Conservation (phyloP, 2,888 invertebrate genomes). For the Ferdinandea cuprea region DNA sequence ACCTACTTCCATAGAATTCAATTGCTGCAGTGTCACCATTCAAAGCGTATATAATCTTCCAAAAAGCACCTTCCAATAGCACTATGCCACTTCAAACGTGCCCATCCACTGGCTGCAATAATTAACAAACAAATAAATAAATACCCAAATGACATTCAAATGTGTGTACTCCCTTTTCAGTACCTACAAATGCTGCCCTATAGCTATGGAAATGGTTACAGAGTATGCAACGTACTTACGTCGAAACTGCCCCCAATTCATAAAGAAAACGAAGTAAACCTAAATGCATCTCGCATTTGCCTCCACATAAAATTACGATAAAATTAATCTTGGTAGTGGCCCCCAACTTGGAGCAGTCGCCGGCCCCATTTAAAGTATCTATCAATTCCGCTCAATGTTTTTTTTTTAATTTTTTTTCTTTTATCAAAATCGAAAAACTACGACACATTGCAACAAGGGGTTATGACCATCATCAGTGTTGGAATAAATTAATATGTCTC, state of each 20-base stretch:
- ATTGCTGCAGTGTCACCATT: not conserved
- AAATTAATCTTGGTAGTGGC: conserved; percentile 52
- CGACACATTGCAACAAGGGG: conserved; percentile 52
- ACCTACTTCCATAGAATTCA: conserved; percentile 3
- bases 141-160: conserved; percentile 61
- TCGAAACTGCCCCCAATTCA: conserved; percentile 44
- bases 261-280: conserved; percentile 14
- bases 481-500: conserved; percentile 65
- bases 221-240: not conserved
- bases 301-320: conserved; percentile 8
- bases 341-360: conserved; percentile 67
- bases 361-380: conserved; percentile 58
- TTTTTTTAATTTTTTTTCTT: conserved; percentile 40
- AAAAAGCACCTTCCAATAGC: conserved; percentile 5
- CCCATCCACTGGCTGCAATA: conserved; percentile 37
- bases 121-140: conserved; percentile 49
- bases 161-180: conserved; percentile 40
- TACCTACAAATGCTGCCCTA: conserved; percentile 9
- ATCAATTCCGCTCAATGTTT: conserved; percentile 32
- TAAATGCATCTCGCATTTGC: conserved; percentile 47
- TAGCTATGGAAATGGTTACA: conserved; percentile 23
- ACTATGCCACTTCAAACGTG: conserved; percentile 50
- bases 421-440: conserved; percentile 51
- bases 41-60: not conserved
- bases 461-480: conserved; percentile 42